Evolutionary conservation across 2,888 invertebrate genomes (phyloP).

Genomic region (Lissocephala sabroskyi): DNA sequence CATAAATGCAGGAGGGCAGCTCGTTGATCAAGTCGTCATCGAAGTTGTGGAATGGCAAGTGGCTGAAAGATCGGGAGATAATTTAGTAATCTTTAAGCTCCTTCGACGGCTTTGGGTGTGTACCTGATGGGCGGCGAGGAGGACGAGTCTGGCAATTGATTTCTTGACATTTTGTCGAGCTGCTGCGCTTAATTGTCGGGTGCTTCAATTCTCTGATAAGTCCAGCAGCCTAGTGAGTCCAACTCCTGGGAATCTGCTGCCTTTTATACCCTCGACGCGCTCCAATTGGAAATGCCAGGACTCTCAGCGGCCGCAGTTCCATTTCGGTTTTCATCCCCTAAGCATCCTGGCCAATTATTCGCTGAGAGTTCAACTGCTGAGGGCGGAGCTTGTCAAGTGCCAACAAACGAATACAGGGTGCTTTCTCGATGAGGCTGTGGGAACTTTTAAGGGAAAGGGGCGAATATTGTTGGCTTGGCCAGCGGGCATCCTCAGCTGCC

Average conservation of each 20-base stretch:
- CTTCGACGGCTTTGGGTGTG: slow-evolving; percentile 30
- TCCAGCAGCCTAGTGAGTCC: slow-evolving; percentile 41
- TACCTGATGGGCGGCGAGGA: slow-evolving; percentile 80
- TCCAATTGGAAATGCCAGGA: slow-evolving; percentile 50
- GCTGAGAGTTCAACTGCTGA: slow-evolving; percentile 27
- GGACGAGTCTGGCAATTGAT: slow-evolving; percentile 80
- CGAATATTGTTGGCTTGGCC: slow-evolving; percentile 7
- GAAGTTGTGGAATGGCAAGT: slow-evolving; percentile 70
- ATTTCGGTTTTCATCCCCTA: slow-evolving; percentile 34
- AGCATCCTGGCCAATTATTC: slow-evolving; percentile 40
- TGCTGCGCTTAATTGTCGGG: slow-evolving; percentile 8
- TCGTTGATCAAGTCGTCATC: slow-evolving; percentile 78
- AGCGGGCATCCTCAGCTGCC: not conserved
- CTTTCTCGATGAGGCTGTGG: slow-evolving; percentile 12
- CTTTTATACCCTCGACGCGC: slow-evolving; percentile 54
- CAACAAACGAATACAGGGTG: slow-evolving; percentile 32
- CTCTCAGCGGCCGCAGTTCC: slow-evolving; percentile 10
- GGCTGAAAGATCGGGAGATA: slow-evolving; percentile 58
- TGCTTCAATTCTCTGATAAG: slow-evolving; percentile 50
- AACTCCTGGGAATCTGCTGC: slow-evolving; percentile 50
- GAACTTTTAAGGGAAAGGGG: slow-evolving; percentile 32
- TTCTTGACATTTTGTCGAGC: slow-evolving; percentile 70
- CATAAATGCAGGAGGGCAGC: slow-evolving; percentile 88
- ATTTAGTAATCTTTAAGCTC: not conserved
- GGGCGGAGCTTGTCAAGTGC: slow-evolving; percentile 49